phyloP scores from a whole-genome alignment of 2,797 vertebrate genomes.

The Gambusia yucatana region DNA sequence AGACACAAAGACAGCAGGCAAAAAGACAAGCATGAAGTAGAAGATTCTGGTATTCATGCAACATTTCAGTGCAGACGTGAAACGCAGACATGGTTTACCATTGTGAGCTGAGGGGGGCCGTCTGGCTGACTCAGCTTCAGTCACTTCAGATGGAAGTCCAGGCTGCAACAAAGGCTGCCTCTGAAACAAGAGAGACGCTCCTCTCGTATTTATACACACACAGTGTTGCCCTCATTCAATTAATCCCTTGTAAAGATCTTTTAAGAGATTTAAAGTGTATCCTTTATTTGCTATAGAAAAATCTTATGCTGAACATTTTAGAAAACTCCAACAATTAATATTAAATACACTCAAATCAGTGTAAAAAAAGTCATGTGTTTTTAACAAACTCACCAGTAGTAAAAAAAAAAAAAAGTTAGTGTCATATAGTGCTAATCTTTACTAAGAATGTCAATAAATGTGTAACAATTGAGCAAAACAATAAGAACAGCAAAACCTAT shows the following conservation, averaged over 20 bases:
- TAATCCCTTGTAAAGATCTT: not conserved
- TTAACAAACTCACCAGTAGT: not conserved
- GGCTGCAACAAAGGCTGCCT: constrained; percentile 71
- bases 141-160: constrained; percentile 21
- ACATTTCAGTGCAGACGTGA: not conserved
- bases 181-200: constrained; percentile 57
- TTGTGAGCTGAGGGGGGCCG: constrained; percentile 30
- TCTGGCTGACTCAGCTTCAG: constrained; percentile 69
- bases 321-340: not conserved
- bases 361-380: not conserved
- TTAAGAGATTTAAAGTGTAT: not conserved
- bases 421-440: not conserved
- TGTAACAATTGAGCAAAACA: not conserved
- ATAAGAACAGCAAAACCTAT: not conserved
- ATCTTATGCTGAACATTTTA: not conserved
- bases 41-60: not conserved
- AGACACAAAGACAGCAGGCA: not conserved
- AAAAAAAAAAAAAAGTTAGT: too few relatives aligned
- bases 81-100: constrained; percentile 33
- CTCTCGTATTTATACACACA: not conserved
- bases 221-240: not conserved
- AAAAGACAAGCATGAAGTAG: not conserved
- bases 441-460: not conserved
- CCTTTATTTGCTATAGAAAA: not conserved
- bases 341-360: not conserved